phyloP scores from a whole-genome alignment of 1,140 invertebrate species.

The Piezodorus guildinii region DNA sequence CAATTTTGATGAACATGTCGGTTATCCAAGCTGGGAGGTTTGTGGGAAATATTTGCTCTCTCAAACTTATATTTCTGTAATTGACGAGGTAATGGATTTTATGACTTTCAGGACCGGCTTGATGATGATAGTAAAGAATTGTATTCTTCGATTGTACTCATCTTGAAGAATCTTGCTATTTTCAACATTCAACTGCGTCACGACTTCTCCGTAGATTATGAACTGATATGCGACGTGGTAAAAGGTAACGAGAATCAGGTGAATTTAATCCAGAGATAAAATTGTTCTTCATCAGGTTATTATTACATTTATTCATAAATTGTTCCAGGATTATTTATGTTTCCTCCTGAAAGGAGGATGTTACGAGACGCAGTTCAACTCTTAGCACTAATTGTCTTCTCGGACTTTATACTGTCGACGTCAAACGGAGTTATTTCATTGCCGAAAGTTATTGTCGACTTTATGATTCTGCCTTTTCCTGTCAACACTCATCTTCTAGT shows the following conservation, averaged over 20 bases:
- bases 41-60: too few species aligned
- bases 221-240: conserved; percentile 14
- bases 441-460: conserved; percentile 36
- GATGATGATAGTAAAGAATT: conserved; percentile 16
- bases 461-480: conserved; percentile 38
- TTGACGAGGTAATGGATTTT: conserved; percentile 24
- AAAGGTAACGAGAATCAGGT: conserved; percentile 18
- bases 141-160: conserved; percentile 15
- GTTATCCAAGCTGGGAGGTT: too few species aligned
- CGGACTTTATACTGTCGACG: conserved; percentile 36
- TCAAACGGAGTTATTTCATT: conserved; percentile 33
- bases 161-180: conserved; percentile 23
- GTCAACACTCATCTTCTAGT: background rate
- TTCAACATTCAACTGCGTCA: conserved; percentile 22
- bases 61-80: too few species aligned
- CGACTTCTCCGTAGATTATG: conserved; percentile 18
- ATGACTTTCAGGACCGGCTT: conserved; percentile 19
- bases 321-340: conserved; percentile 40
- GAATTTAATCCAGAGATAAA: background rate
- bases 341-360: conserved; percentile 39
- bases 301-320: background rate
- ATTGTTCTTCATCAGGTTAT: too few species aligned
- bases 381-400: conserved; percentile 38
- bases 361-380: conserved; percentile 37
- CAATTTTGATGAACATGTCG: too few species aligned